Percentiles rank a stretch among this genome's conserved stretches.
Evolutionary conservation across 2,113 vertebrate genomes (phyloP).

Genomic region (Abramis brama): DNA sequence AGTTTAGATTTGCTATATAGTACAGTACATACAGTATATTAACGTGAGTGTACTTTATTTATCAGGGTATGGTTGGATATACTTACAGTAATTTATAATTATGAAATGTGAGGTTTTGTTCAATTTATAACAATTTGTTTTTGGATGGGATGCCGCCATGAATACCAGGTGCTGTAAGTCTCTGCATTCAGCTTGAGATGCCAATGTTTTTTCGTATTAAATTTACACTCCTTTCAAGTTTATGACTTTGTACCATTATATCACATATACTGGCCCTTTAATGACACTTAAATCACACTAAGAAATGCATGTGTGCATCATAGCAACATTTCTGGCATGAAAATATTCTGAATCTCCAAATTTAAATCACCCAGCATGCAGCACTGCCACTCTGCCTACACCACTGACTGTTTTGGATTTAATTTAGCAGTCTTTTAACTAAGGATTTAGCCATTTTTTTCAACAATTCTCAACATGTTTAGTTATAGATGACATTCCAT

Average conservation of each 20-base stretch:
- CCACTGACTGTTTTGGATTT: not conserved
- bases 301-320: not conserved
- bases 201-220: not conserved
- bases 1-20: too few relatives aligned
- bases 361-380: not conserved
- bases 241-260: not conserved
- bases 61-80: too few relatives aligned
- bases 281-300: not conserved
- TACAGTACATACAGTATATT: too few relatives aligned
- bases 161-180: not conserved
- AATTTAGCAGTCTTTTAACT: not conserved
- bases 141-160: not conserved
- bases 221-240: not conserved
- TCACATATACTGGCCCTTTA: not conserved
- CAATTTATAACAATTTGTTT: too few relatives aligned
- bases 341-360: not conserved
- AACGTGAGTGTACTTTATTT: too few relatives aligned
- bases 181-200: not conserved
- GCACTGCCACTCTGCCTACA: not conserved
- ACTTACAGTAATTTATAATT: too few relatives aligned
- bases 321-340: not conserved
- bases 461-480: not conserved
- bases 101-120: too few relatives aligned
- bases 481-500: too few relatives aligned
- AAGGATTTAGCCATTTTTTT: not conserved